Evolutionary conservation across 2,113 vertebrate genomes (phyloP).

Genomic region (Lampris megalopsis): DNA sequence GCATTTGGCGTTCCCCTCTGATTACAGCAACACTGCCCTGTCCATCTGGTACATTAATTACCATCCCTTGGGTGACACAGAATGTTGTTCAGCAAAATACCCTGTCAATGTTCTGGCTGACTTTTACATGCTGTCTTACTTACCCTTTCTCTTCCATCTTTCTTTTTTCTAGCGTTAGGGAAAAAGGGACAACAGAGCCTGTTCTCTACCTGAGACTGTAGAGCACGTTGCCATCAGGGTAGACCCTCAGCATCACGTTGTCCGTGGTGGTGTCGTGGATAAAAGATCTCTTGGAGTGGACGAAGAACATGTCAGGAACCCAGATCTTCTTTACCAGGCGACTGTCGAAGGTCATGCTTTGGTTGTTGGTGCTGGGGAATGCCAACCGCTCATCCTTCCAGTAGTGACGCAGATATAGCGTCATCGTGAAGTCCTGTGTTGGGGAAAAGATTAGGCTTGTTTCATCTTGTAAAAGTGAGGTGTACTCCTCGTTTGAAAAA

Average conservation of each 20-base stretch:
- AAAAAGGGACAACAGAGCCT: neutral
- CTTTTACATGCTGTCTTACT: no score
- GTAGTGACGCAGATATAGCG: constrained; percentile 94
- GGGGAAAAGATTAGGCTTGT: neutral
- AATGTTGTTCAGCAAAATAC: no score
- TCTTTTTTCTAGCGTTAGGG: neutral
- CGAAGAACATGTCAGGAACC: constrained; percentile 99
- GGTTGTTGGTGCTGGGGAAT: constrained; percentile 95
- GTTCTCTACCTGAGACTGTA: constrained; percentile 92
- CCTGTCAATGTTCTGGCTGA: no score
- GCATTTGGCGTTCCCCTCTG: neutral
- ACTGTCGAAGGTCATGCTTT: constrained; percentile 98
- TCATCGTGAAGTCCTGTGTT: constrained; percentile 96
- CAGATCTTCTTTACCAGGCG: constrained; percentile 98
- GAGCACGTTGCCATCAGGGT: constrained; percentile 95
- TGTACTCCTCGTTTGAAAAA: neutral
- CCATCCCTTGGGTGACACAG: neutral
- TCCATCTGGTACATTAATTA: neutral
- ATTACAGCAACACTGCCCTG: neutral
- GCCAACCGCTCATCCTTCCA: constrained; percentile 96
- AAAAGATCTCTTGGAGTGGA: constrained; percentile 97
- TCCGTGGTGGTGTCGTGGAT: constrained; percentile 98
- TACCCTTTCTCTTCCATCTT: no score
- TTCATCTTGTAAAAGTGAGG: no score
- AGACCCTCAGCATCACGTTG: constrained; percentile 96